Conservation (phyloP, 2,113 vertebrate genomes). For the Callaeas wilsoni region DNA sequence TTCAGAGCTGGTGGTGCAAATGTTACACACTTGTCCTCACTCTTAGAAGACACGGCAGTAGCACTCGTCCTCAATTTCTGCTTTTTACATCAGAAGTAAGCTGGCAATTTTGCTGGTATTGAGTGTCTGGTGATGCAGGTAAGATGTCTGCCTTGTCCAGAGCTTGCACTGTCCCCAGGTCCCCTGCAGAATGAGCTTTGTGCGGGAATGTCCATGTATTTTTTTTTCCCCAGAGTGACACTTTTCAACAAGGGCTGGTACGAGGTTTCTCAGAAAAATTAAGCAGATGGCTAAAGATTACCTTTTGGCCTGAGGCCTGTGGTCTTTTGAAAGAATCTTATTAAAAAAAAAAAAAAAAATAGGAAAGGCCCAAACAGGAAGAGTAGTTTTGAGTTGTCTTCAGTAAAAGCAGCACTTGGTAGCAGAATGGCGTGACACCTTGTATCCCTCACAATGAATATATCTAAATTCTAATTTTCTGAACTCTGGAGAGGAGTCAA, state of each 20-base stretch:
- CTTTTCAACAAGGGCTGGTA: neutral
- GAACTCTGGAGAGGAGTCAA: conserved; percentile 14
- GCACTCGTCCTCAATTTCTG: neutral
- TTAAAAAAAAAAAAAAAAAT: neutral
- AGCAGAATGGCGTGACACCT: neutral
- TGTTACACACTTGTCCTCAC: neutral
- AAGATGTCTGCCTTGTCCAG: neutral
- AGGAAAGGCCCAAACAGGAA: neutral
- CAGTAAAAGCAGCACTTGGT: neutral
- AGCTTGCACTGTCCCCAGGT: neutral
- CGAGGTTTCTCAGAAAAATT: neutral
- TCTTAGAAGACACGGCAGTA: neutral
- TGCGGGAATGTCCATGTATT: neutral
- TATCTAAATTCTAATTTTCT: neutral
- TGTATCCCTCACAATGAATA: neutral
- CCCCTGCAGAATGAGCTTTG: neutral
- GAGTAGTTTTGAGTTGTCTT: neutral
- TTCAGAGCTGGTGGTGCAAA: neutral
- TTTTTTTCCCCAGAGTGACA: neutral
- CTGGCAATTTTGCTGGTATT: neutral
- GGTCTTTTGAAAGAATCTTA: neutral
- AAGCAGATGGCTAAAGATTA: neutral
- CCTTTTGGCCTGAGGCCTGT: neutral
- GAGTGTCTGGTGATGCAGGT: neutral
- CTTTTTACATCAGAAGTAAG: neutral